phyloP scores from a whole-genome alignment of 2,113 vertebrate genomes.

The Orycteropus afer region DNA sequence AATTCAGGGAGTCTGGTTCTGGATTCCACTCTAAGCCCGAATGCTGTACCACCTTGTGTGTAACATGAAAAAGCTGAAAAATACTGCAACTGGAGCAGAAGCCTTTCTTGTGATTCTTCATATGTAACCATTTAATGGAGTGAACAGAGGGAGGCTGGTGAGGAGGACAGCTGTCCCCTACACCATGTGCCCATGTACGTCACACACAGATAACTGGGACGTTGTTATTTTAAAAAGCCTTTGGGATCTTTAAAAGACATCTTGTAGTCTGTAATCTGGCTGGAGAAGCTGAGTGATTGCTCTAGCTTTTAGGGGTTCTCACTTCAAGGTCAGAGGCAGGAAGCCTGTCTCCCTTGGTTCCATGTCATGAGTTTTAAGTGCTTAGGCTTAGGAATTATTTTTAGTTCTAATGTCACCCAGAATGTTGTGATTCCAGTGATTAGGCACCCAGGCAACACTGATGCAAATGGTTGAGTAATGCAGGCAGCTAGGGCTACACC shows the following conservation, averaged over 20 bases:
- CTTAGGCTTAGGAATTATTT: not conserved
- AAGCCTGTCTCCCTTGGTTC: not conserved
- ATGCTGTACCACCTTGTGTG: no score
- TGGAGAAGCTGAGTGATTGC: not conserved
- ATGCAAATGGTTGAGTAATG: not conserved
- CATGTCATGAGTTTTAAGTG: not conserved
- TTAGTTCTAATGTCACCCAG: not conserved
- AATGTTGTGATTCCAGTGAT: not conserved
- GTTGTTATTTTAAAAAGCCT: not conserved
- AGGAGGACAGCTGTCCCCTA: not conserved
- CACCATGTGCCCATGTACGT: fast-evolving
- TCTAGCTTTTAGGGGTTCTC: not conserved
- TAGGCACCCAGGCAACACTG: not conserved
- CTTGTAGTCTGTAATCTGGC: not conserved
- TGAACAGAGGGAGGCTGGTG: no score
- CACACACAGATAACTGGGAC: not conserved
- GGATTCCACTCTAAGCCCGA: no score
- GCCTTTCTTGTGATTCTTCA: not conserved
- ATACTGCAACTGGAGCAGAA: not conserved
- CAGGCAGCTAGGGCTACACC: not conserved
- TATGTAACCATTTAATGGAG: no score
- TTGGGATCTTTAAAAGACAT: not conserved
- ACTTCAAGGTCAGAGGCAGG: not conserved
- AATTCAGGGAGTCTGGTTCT: not conserved
- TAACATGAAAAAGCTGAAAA: not conserved